phyloP scores from a whole-genome alignment of 1,140 invertebrate genomes.

The Camponotus floridanus region DNA sequence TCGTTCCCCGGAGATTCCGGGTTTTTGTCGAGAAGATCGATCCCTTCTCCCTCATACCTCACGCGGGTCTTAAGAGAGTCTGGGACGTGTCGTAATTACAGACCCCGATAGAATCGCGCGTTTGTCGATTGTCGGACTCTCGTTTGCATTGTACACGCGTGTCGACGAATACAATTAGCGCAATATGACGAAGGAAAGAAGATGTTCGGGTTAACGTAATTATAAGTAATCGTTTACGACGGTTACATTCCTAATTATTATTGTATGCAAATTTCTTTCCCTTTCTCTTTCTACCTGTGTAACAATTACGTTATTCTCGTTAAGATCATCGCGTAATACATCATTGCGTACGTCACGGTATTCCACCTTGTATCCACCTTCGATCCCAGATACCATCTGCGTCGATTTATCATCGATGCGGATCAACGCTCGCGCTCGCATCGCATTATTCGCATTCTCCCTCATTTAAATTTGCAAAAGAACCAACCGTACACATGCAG shows the following conservation, averaged over 20 bases:
- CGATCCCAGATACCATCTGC: conserved; percentile 31
- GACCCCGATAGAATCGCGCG: conserved; percentile 27
- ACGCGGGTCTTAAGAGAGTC: neutral
- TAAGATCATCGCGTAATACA: conserved; percentile 39
- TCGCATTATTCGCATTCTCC: neutral
- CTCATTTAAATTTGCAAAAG: conserved; percentile 14
- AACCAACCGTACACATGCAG: neutral
- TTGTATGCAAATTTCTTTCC: neutral
- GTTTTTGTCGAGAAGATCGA: conserved; percentile 37
- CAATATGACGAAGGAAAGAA: neutral
- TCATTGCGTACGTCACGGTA: conserved; percentile 42
- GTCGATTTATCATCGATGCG: conserved; percentile 48
- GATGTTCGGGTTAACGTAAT: conserved; percentile 19
- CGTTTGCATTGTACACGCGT: neutral
- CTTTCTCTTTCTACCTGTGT: neutral
- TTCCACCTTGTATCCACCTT: conserved; percentile 42
- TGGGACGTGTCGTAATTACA: conserved; percentile 43
- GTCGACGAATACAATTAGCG: conserved; percentile 41
- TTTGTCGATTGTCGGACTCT: neutral
- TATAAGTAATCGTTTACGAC: conserved; percentile 34
- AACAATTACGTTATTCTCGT: conserved; percentile 44
- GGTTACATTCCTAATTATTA: conserved; percentile 42
- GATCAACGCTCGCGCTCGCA: conserved; percentile 31
- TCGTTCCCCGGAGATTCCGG: conserved; percentile 22
- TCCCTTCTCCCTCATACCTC: neutral